Percentiles rank a stretch among this genome's conserved stretches.
phyloP scores from a whole-genome alignment of 2,888 invertebrate species.

The Drosophila sordidapex region DNA sequence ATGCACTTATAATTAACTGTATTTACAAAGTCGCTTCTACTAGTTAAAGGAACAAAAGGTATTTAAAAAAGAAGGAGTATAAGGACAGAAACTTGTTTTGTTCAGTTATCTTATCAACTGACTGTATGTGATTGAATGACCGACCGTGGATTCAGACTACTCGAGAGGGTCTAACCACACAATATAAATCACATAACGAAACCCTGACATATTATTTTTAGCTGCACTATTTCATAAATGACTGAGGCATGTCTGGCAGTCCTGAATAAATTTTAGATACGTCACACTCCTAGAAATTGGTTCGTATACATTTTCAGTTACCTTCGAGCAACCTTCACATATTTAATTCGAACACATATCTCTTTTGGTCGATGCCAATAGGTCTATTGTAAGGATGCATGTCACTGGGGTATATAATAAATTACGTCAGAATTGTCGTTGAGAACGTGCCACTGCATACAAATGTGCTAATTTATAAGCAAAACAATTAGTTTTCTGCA shows the following conservation, averaged over 20 bases:
- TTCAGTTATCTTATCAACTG: not conserved
- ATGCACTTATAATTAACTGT: not conserved
- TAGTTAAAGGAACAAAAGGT: not conserved
- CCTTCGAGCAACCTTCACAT: not conserved
- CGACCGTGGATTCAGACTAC: not conserved
- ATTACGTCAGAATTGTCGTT: constrained; percentile 67
- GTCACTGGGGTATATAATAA: constrained; percentile 58
- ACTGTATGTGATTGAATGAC: not conserved
- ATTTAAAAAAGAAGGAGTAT: too few species aligned
- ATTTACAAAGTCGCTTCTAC: not conserved
- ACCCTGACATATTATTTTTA: not conserved
- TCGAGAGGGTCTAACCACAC: not conserved
- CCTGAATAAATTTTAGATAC: constrained; percentile 1
- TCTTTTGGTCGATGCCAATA: constrained; percentile 17
- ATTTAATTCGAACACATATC: constrained; percentile 19
- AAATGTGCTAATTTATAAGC: constrained; percentile 78
- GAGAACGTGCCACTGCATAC: constrained; percentile 64
- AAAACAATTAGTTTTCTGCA: constrained; percentile 77
- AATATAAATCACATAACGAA: not conserved
- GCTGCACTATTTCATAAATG: not conserved
- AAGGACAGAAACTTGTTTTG: not conserved
- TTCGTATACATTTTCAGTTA: too few species aligned
- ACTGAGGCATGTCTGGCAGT: not conserved
- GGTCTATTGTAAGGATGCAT: constrained; percentile 38
- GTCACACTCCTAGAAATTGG: not conserved